Percentiles rank a stretch among this genome's conserved stretches.
Conservation (phyloP, 2,113 vertebrate genomes). For the Petrocephalus microphthalmus region DNA sequence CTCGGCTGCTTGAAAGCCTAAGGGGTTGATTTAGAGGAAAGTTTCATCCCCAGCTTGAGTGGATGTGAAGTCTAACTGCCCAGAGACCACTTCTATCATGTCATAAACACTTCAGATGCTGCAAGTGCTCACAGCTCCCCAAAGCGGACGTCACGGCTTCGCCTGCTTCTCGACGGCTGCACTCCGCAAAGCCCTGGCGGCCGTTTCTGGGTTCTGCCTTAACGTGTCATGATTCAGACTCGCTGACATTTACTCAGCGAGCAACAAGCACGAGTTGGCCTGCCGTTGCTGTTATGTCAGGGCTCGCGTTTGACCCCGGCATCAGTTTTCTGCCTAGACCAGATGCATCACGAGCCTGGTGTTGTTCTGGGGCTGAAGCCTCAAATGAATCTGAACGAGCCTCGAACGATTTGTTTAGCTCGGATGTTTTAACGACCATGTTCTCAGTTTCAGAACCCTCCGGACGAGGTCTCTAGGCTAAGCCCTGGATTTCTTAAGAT, state of each 20-base stretch:
- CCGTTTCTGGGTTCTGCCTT: not conserved
- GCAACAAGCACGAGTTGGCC: not conserved
- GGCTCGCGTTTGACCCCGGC: not conserved
- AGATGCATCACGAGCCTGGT: not conserved
- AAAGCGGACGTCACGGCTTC: conserved; percentile 21
- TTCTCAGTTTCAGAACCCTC: not conserved
- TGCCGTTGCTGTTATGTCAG: not conserved
- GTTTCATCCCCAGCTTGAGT: conserved; percentile 21
- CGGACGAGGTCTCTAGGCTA: not conserved
- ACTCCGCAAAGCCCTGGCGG: not conserved
- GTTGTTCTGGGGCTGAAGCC: not conserved
- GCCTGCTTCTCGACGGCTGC: not conserved
- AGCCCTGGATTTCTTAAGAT: not conserved
- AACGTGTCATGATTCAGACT: not conserved
- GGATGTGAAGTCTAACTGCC: not conserved
- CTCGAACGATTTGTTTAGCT: not conserved
- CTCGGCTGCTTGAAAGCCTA: not conserved
- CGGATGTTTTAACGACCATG: not conserved
- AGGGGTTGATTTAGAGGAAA: conserved; percentile 15
- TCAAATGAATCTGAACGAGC: not conserved
- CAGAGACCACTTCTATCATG: conserved; percentile 17
- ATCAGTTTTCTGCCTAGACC: not conserved
- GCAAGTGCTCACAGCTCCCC: conserved; percentile 22
- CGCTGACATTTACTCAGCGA: not conserved
- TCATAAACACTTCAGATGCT: conserved; percentile 31